Base-by-base conservation (phyloP, 2,888 invertebrate species). In the Macrosoma leucophasiata region DNA sequence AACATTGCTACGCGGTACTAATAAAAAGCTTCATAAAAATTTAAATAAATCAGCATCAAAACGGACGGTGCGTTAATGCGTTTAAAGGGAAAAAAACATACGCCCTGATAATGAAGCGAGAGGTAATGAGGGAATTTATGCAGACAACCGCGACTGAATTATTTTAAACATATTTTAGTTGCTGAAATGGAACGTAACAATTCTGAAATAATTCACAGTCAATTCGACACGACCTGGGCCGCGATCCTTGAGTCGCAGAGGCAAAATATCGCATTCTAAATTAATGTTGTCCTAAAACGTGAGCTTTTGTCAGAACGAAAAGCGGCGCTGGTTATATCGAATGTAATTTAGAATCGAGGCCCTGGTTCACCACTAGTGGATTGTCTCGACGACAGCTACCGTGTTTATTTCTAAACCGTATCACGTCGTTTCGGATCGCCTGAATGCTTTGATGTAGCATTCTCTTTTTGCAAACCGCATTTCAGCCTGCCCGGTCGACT, bases 401-500 rank as follows among this genome's bases (percentile, higher is more conserved):
- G 54, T 24, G 61, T 69, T 62, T 82, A 82, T 82, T 82, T 81
- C 77, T 66, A 76, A 79, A 72, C 58, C 77, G 58, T 60, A 65
- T 77, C 81, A 79, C 82, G 82, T 81, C 70, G 59, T 49, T 46
- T 57, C 70, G 66, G 67, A 71, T 76, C 69, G 73, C 62, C 62
- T 58, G 64, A 60, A 62, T 62, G 71, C 82, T 81, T 84, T 84
- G 81, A 84, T 78, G 79, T 82, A 63, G 58, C 64, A 65, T 78
- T 68, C 69, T 79, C 79, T 82, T 82, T 82, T 84, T 84, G 81
- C 79, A 58, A 74, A 64, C 66, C 64, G 52, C 76, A 77, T 78
- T 75, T 78, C 75, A 72, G 64, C 41, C 41, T 40, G 54, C 62
- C 68, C 64, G 62, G 60, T 61, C 43, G 50, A 51, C 66, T 56